Evolutionary conservation across 2,888 invertebrate genomes (phyloP), one percentile per base, ranked within the genome.

Genomic region (Platycheirus albimanus): DNA sequence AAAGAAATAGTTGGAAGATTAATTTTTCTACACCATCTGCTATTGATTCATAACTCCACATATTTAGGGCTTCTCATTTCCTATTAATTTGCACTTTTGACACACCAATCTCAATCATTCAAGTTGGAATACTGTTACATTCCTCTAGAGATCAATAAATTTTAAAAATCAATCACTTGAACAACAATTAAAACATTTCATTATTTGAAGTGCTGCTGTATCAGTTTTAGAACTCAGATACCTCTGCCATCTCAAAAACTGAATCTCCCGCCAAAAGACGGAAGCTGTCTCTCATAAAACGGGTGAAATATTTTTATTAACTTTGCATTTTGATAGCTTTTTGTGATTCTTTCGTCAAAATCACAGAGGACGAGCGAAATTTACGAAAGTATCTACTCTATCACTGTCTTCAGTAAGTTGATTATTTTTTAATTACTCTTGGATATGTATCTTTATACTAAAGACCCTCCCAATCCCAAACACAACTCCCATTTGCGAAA

Each of bases 361-460:
- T 58, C 3, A 36, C 17, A 67, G 17, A 8, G 10, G 7, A 20
- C 11, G 24, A 24, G 13, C 51, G 38, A 36, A 36, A 11, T n/a
- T 11, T 8, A 11, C 33, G 17, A 36, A 8, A 54, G 36, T n/a
- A n/a, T n/a, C n/a, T 24, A 17, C 36, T 56, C 54, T 47, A 75
- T 70, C 33, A 33, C 19, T 28, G 15, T 45, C 43, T 20, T 28
- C 43, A 17, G 56, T 17, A 38, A 52, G 72, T 54, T 74, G 67
- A 74, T 80, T 69, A 56, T 69, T 69, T 75, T 80, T 80, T 75
- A 75, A 80, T 49, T 56, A 47, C 67, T 54, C 33, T 17, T 19
- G 5, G 0, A 19, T 30, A 61, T 13, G 19, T n/a, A n/a, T n/a
- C n/a, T 20, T 15, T 10, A 33, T 54, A 19, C 7, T 20, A 2